Conservation (phyloP, 2,113 vertebrate species). For the Tylochromis polylepis region DNA sequence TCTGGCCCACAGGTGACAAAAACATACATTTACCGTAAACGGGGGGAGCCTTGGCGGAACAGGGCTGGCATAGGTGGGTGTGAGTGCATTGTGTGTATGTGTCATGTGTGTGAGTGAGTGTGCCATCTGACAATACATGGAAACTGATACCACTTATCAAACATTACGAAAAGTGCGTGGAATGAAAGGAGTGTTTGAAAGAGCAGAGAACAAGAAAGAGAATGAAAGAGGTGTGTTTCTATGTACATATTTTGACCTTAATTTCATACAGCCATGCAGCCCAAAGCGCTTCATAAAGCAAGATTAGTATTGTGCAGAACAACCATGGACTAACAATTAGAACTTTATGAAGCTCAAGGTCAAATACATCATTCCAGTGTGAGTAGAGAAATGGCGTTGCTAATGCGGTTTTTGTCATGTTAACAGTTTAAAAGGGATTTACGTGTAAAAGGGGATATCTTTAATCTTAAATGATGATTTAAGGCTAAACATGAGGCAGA, state of each 20-base stretch:
- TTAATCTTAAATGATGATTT: background rate
- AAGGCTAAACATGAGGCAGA: background rate
- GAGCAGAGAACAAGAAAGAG: background rate
- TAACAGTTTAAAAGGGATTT: background rate
- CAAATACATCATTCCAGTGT: background rate
- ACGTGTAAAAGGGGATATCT: too few species aligned
- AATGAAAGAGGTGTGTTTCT: background rate
- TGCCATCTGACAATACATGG: background rate
- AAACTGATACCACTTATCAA: constrained; percentile 17
- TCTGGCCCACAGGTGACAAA: constrained; percentile 44
- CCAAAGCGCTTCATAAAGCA: background rate
- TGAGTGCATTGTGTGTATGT: background rate
- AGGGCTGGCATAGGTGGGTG: constrained; percentile 25
- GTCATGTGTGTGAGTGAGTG: background rate
- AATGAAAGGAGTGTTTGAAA: background rate
- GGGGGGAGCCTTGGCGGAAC: constrained; percentile 13
- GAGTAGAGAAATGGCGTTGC: background rate
- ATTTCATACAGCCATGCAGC: background rate
- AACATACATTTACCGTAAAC: constrained; percentile 62
- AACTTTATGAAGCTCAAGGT: background rate
- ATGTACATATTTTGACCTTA: background rate
- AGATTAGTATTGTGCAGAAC: background rate
- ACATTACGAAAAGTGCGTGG: background rate
- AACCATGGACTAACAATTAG: background rate
- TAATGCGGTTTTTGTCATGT: background rate